Conservation (phyloP, 2,797 vertebrate genomes). For the Pelobates cultripes region DNA sequence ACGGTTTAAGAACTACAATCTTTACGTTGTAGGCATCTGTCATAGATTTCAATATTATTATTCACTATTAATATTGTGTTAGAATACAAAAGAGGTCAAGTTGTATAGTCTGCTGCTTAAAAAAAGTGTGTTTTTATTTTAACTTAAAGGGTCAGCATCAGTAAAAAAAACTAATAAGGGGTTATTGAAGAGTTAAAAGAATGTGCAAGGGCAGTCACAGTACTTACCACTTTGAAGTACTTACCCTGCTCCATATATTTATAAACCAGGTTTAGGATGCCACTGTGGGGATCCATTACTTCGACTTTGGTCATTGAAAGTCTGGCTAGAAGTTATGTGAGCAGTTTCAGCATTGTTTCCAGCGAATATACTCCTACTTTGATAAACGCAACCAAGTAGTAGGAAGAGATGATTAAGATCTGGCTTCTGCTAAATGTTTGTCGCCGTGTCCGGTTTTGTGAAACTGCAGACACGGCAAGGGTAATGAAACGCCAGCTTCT, state of each 20-base stretch:
- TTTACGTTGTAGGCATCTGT: too few species aligned
- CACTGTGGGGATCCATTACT: not conserved
- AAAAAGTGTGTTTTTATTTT: not conserved
- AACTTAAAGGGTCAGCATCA: not conserved
- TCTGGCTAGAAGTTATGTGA: too few species aligned
- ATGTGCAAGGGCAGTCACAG: not conserved
- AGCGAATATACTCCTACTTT: too few species aligned
- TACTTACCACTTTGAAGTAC: not conserved
- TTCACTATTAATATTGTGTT: not conserved
- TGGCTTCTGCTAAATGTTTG: too few species aligned
- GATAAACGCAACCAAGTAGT: too few species aligned
- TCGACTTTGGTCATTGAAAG: not conserved
- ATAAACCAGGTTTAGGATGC: not conserved
- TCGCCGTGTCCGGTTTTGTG: too few species aligned
- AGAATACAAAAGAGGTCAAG: not conserved
- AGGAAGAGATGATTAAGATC: too few species aligned
- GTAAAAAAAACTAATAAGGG: not conserved
- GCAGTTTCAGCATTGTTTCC: too few species aligned
- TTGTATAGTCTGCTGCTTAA: conserved; percentile 34
- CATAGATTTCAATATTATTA: not conserved
- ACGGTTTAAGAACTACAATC: too few species aligned
- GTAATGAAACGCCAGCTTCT: not conserved
- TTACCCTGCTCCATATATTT: not conserved
- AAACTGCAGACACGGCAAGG: not conserved
- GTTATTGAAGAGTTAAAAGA: not conserved